Percentiles rank a stretch among this genome's conserved stretches.
phyloP scores from a whole-genome alignment of 2,888 invertebrate species.

The Pristionchus maxplancki region DNA sequence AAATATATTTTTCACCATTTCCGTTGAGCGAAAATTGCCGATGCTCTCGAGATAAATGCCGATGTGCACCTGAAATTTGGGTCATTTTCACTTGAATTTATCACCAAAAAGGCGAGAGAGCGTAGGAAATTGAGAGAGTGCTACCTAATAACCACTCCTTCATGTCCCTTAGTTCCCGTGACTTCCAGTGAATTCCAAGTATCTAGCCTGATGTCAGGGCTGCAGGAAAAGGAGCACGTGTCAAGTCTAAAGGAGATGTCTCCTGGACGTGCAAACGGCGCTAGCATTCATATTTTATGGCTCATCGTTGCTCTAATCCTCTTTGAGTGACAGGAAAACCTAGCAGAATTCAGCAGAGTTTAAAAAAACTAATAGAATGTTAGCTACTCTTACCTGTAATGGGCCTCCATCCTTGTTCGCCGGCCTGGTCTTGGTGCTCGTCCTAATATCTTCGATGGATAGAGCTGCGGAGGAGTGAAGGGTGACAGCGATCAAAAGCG shows the following conservation, averaged over 20 bases:
- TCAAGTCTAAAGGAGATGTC: too few species aligned
- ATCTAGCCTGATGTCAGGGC: neutral
- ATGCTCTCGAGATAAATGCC: conserved; percentile 65
- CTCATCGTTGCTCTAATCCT: too few species aligned
- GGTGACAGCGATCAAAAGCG: neutral
- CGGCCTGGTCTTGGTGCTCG: conserved; percentile 39
- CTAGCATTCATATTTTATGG: too few species aligned
- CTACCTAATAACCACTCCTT: too few species aligned
- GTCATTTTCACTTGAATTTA: too few species aligned
- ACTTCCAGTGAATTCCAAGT: neutral
- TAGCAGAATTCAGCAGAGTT: too few species aligned
- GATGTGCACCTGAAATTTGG: conserved; percentile 45
- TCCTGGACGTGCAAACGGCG: too few species aligned
- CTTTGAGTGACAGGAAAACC: too few species aligned
- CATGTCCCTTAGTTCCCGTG: too few species aligned
- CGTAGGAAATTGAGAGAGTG: too few species aligned
- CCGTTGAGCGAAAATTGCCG: conserved; percentile 68
- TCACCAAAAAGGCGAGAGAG: too few species aligned
- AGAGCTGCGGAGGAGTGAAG: neutral
- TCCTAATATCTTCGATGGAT: conserved; percentile 28
- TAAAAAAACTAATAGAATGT: too few species aligned
- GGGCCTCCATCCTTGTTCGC: conserved; percentile 27
- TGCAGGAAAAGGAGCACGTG: neutral
- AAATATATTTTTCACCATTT: conserved; percentile 62
- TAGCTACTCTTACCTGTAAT: conserved; percentile 6